These are phyloP conservation scores for Pseudeuparius sepicola DNA, from an alignment of 2,888 invertebrate genomes.

Conservation along the genomic window DNA sequence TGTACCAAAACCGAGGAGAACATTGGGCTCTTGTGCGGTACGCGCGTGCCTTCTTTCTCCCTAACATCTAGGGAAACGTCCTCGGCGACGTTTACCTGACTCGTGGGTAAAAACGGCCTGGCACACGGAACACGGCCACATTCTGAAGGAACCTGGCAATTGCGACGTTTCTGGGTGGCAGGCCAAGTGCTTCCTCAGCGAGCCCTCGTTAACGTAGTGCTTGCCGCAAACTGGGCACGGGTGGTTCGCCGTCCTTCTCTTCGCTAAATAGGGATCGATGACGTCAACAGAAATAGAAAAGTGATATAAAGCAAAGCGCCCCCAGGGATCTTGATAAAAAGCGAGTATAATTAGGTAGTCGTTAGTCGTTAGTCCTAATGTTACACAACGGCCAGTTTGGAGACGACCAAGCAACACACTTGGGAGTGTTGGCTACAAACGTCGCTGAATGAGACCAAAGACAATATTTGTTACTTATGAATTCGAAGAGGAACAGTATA, in stretches of 20 bases:
- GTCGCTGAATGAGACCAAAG: too few species aligned
- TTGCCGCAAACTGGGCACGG: slow-evolving; percentile 93
- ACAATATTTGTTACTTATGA: too few species aligned
- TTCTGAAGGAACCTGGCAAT: slow-evolving; percentile 75
- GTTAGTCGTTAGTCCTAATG: too few species aligned
- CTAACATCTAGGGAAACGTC: too few species aligned
- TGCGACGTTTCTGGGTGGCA: slow-evolving; percentile 88
- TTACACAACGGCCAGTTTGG: too few species aligned
- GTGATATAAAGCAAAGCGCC: slow-evolving; percentile 41
- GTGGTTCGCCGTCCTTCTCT: slow-evolving; percentile 88
- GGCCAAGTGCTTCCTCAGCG: slow-evolving; percentile 83
- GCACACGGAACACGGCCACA: slow-evolving; percentile 95
- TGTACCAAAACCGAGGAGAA: too few species aligned
- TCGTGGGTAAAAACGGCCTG: slow-evolving; percentile 93
- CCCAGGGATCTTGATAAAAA: slow-evolving; percentile 33
- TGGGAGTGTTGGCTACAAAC: too few species aligned
- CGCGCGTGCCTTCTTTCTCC: too few species aligned
- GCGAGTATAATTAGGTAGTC: too few species aligned
- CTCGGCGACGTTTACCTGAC: slow-evolving; percentile 66
- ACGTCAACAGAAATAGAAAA: slow-evolving; percentile 56
- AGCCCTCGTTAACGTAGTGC: slow-evolving; percentile 91
- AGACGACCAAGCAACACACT: too few species aligned
- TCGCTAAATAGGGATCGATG: slow-evolving; percentile 78
- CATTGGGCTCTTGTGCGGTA: too few species aligned
- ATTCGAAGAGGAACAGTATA: too few species aligned